Conservation (phyloP, 2,888 invertebrate genomes). For the Sympetrum striolatum region DNA sequence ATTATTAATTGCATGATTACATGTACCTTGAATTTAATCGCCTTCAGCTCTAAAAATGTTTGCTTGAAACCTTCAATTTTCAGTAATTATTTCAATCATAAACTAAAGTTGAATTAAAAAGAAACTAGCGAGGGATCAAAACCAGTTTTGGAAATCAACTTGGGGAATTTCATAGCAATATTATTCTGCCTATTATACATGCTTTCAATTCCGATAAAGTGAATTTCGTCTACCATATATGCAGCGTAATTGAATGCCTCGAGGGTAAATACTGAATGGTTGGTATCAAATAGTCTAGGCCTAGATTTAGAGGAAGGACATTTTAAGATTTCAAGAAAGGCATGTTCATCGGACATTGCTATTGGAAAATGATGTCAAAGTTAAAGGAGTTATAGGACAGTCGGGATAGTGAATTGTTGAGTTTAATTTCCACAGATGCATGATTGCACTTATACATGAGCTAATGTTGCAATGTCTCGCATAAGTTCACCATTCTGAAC, state of each 20-base stretch:
- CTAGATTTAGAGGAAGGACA: slow-evolving; percentile 19
- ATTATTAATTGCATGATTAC: too few relatives aligned
- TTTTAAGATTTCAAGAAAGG: not conserved
- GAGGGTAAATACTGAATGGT: not conserved
- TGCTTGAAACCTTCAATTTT: too few relatives aligned
- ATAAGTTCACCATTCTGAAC: slow-evolving; percentile 6
- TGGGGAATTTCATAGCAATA: too few relatives aligned
- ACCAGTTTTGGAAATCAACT: too few relatives aligned
- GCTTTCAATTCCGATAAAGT: too few relatives aligned
- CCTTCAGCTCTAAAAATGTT: too few relatives aligned
- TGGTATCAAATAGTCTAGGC: slow-evolving; percentile 9
- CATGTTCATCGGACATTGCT: not conserved
- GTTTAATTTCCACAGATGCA: not conserved
- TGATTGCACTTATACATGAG: not conserved
- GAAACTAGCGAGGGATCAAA: too few relatives aligned
- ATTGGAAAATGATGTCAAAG: slow-evolving; percentile 1
- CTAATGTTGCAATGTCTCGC: not conserved
- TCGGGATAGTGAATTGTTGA: not conserved
- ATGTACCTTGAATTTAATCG: too few relatives aligned
- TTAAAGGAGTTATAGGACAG: not conserved
- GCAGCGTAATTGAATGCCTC: not conserved
- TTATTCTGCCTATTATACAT: too few relatives aligned
- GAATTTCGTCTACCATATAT: too few relatives aligned
- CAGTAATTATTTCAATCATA: too few relatives aligned
- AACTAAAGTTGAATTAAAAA: too few relatives aligned